Evolutionary conservation across 2,888 invertebrate species (phyloP).

Genomic region (Dryomyza anilis): DNA sequence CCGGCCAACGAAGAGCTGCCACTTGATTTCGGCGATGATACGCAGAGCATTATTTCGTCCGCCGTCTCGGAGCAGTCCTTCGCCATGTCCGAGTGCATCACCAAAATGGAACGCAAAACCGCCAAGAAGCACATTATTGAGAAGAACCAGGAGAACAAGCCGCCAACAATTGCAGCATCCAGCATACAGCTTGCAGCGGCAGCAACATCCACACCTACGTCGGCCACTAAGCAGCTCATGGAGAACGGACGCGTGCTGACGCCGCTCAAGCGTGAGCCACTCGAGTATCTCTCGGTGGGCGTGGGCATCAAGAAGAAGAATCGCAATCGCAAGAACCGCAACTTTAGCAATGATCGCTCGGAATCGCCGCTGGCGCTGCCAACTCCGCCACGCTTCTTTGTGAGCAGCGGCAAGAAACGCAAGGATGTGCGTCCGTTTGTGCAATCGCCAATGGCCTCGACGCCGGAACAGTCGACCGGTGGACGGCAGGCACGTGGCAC

Average conservation of each 20-base stretch:
- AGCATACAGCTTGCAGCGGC: conserved; percentile 37
- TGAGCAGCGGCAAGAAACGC: conserved; percentile 65
- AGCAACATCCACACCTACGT: conserved; percentile 26
- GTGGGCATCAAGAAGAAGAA: conserved; percentile 74
- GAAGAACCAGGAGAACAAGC: conserved; percentile 58
- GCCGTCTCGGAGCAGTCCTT: conserved; percentile 75
- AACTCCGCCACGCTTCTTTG: conserved; percentile 70
- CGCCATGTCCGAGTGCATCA: conserved; percentile 71
- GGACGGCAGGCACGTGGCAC: conserved; percentile 24
- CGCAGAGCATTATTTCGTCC: conserved; percentile 77
- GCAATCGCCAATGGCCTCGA: conserved; percentile 42
- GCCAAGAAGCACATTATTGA: conserved; percentile 57
- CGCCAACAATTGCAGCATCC: conserved; percentile 40
- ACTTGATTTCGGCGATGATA: conserved; percentile 65
- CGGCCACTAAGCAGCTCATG: conserved; percentile 30
- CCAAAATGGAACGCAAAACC: conserved; percentile 65
- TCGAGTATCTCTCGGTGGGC: conserved; percentile 75
- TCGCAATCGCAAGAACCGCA: conserved; percentile 70
- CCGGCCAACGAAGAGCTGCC: conserved; percentile 72
- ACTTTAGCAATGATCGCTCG: conserved; percentile 65
- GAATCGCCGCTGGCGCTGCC: conserved; percentile 72
- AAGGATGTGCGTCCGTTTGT: conserved; percentile 67
- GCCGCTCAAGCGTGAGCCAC: conserved; percentile 73
- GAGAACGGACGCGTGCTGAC: conserved; percentile 65
- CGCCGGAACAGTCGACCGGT: conserved; percentile 26